Percentiles rank a stretch among this genome's conserved stretches.
Conservation (phyloP, 2,888 invertebrate species). For the Seira ritae region DNA sequence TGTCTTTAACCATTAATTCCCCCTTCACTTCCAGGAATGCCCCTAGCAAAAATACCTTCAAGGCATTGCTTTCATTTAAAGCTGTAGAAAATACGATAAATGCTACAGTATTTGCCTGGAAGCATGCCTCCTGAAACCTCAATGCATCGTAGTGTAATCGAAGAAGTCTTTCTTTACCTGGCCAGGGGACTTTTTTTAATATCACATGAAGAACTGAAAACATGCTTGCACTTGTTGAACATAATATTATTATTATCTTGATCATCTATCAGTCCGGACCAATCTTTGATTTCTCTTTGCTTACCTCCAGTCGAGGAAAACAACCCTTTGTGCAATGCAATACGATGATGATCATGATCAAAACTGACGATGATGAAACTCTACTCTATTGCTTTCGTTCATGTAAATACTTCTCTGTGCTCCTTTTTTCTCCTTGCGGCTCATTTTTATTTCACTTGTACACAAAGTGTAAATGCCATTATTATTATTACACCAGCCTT, state of each 20-base stretch:
- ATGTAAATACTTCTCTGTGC: neutral
- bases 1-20: no score
- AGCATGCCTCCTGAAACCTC: no score
- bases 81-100: no score
- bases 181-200: no score
- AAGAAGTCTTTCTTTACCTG: no score
- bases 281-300: conserved; percentile 33
- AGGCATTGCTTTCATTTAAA: no score
- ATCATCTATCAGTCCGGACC: conserved; percentile 35
- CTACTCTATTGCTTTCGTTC: conserved; percentile 1
- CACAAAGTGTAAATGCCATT: conserved; percentile 16
- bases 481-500: neutral
- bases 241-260: conserved; percentile 44
- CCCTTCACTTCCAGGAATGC: no score
- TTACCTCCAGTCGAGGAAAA: conserved; percentile 20
- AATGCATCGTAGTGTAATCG: no score
- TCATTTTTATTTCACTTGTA: neutral
- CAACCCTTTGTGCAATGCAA: conserved; percentile 12
- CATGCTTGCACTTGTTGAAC: conserved; percentile 31
- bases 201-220: neutral
- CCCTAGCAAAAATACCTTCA: no score
- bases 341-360: conserved; percentile 2
- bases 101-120: neutral
- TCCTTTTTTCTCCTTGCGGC: neutral
- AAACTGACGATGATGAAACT: neutral